phyloP scores from a whole-genome alignment of 2,113 vertebrate species.

The Oncorhynchus mykiss region DNA sequence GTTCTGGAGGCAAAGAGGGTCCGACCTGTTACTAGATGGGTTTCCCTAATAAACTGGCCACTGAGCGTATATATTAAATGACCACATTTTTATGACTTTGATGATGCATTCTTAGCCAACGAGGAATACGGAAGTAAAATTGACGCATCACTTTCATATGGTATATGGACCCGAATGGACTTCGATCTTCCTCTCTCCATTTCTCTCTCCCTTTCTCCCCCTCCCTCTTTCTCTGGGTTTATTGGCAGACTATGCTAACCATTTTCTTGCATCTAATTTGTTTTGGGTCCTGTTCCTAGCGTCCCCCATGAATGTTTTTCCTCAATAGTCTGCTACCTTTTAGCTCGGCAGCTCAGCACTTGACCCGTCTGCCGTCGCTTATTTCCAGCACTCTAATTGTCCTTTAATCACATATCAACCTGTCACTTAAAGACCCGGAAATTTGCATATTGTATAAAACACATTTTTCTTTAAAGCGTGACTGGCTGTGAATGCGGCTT shows the following conservation, averaged over 20 bases:
- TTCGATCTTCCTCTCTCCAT: background rate
- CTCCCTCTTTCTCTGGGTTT: conserved; percentile 39
- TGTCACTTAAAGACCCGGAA: conserved; percentile 78
- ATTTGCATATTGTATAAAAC: conserved; percentile 84
- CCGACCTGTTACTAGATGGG: no score
- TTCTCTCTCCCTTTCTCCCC: conserved; percentile 1
- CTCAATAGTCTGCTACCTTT: conserved; percentile 75
- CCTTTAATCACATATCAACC: conserved; percentile 83
- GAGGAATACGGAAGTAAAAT: conserved; percentile 13
- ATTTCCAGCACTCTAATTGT: conserved; percentile 81
- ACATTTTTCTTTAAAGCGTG: conserved; percentile 77
- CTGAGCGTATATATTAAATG: no score
- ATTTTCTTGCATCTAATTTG: conserved; percentile 70
- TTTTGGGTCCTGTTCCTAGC: conserved; percentile 71
- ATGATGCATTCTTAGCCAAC: background rate
- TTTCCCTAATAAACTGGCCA: no score
- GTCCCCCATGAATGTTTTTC: conserved; percentile 67
- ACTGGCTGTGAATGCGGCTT: conserved; percentile 65
- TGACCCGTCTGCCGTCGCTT: conserved; percentile 71
- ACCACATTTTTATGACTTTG: background rate
- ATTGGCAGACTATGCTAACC: conserved; percentile 60
- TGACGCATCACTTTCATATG: no score
- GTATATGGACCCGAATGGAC: no score
- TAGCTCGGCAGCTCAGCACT: conserved; percentile 67
- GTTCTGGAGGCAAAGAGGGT: no score